Evolutionary conservation across 2,113 vertebrate species (phyloP), one percentile per base, ranked within the genome.

Genomic region (Climacteris rufus): DNA sequence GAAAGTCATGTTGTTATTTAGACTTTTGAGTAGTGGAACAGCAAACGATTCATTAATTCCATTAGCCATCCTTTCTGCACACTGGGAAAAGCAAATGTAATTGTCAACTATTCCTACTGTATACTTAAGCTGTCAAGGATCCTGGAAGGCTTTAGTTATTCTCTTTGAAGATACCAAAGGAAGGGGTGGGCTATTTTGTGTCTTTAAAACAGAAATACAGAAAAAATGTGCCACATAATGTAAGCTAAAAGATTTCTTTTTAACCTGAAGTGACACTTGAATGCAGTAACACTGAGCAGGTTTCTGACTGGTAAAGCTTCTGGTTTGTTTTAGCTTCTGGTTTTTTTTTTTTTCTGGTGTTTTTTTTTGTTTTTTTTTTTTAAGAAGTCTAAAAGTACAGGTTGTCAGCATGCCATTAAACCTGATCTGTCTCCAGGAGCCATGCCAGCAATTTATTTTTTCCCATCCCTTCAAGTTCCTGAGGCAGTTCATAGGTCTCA

Each of bases 71-170:
- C 82, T 93, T 78, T 97, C 80, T 91, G 69, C 52, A 92, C 39
- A 65, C 90, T 87, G 84, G 79, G 47, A 89, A 93, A 65, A 86
- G 94, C 78, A 90, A 81, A 89, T 93, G 72, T 95, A 96, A 94
- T 96, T 84, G 93, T 82, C 90, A 93, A 30, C 86, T 94, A 28
- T 94, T 95, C 56, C 76, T 92, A 93, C 68, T 84, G 56, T 94
- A 79, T 95, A 97, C 93, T 97, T 94, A 97, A 97, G 64, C 40
- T 97, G 96, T 96, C 77, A 93, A 64, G 83, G 71, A 89, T 96
- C 61, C 72, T 95, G 65, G 89, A 90, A 95, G 82, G 54, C 89
- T 97, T 95, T 83, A 84, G 89, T 96, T 97, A 93, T 59, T 78
- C 91, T 95, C 68, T 94, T 87, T 84, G 69, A 91, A 80, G 60